Evolutionary conservation across 2,113 vertebrate species (phyloP), one percentile per base, ranked within the genome.

Genomic region (Reinhardtius hippoglossoides): DNA sequence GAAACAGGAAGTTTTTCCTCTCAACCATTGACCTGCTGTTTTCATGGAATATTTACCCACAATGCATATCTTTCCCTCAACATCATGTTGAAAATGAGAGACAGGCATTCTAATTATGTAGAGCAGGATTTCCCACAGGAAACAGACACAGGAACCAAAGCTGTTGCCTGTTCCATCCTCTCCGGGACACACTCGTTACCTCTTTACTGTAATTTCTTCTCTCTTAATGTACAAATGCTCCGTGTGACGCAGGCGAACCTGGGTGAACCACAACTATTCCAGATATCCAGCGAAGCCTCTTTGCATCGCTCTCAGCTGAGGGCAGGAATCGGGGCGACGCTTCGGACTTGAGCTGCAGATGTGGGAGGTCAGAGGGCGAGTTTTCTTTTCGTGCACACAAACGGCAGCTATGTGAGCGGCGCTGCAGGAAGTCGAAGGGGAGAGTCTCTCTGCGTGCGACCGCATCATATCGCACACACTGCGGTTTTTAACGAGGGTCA

Each of bases 351-450:
- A 68, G 73, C 37, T 40, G 80, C 71, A 80, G 69, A 59, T 10
- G 60, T 18, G 1, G 5, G 70, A 75, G 76, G 46, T 78, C 58
- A 57, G 77, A 56, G 55, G 63, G 9, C 54, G 14, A 16, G 56
- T 88, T 87, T 83, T 82, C 57, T 56, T 71, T 76, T 23, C 42
- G 37, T 26, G 10, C 57, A 71, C 63, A 67, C 76, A 80, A 57
- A 73, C 63, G 57, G 26, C 42, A 46, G 44, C 63, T 50, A 72
- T 80, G 56, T 69, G 75, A 70, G 35, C 40, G 35, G 59, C 8
- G 1, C 20, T 56, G 54, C 82, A 91, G 89, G 31, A 31, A 7
- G 31, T 31, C 6, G 31, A 8, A 31, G 31, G 31, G 31, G 31
- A 31, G 31, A 6, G 31, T 31, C 31, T 5, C 31, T 1, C 31